A percentile compares a stretch with the other conserved stretches of the same genome.
Conservation (phyloP, 2,797 vertebrate species). For the Alauda arvensis region DNA sequence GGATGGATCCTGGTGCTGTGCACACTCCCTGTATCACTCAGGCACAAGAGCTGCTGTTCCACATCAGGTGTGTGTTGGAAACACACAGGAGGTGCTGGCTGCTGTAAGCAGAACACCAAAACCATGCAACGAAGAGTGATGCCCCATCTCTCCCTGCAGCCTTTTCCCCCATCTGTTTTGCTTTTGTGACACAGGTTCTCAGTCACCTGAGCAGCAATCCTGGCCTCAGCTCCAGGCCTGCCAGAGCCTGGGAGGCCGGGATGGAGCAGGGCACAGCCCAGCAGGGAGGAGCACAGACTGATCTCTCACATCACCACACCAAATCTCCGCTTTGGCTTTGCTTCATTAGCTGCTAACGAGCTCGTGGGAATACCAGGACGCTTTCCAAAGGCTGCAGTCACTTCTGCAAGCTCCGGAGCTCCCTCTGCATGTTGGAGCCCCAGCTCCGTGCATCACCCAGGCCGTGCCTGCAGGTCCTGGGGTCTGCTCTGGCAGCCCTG, state of each 20-base stretch:
- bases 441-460: neutral
- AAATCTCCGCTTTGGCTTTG: neutral
- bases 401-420: accelerated
- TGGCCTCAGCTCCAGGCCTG: accelerated
- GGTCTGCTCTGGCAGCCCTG: neutral
- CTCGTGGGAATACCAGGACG: neutral
- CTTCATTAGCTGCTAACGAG: neutral
- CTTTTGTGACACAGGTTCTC: neutral
- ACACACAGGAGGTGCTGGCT: neutral
- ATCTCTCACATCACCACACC: neutral
- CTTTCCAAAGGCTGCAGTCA: neutral
- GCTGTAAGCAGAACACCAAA: neutral
- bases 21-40: neutral
- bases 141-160: neutral
- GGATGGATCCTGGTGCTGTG: neutral
- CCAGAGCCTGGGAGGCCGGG: neutral
- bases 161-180: neutral
- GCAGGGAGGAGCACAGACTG: neutral
- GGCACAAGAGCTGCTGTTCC: neutral
- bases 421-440: accelerated
- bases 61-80: neutral
- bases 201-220: neutral
- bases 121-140: neutral
- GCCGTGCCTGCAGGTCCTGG: neutral
- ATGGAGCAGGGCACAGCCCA: neutral